These are phyloP conservation scores for Ariolimax columbianus DNA, from an alignment of 2,888 invertebrate species.

Conservation along the genomic window DNA sequence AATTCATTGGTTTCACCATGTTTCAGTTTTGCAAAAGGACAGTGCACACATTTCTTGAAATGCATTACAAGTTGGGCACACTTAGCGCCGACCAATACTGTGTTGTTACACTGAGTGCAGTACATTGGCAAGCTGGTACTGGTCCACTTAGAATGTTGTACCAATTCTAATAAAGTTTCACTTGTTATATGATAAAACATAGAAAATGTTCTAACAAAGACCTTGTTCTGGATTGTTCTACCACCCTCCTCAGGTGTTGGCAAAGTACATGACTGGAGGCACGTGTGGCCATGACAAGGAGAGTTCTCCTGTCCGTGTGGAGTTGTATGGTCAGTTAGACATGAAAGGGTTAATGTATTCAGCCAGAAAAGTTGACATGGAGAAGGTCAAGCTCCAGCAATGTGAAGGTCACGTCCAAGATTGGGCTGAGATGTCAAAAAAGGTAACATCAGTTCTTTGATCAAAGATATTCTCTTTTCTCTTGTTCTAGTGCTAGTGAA, in stretches of 20 bases:
- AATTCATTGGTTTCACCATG: too few species aligned
- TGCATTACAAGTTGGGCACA: too few species aligned
- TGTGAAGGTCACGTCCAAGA: slow-evolving; percentile 73
- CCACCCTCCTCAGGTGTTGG: slow-evolving; percentile 73
- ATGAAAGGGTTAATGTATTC: slow-evolving; percentile 78
- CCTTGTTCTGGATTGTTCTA: too few species aligned
- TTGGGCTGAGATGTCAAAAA: slow-evolving; percentile 73
- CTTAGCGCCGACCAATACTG: too few species aligned
- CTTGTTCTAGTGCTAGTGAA: neutral
- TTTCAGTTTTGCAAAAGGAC: too few species aligned
- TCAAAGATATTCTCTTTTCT: neutral
- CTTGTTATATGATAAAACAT: too few species aligned
- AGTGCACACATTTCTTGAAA: too few species aligned
- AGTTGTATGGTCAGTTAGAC: slow-evolving; percentile 76
- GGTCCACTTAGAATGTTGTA: too few species aligned
- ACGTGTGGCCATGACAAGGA: slow-evolving; percentile 76
- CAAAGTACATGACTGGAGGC: slow-evolving; percentile 76
- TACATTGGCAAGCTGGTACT: too few species aligned
- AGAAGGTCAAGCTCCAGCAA: slow-evolving; percentile 74
- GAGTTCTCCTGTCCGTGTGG: slow-evolving; percentile 75
- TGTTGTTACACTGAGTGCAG: too few species aligned
- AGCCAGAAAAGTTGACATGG: slow-evolving; percentile 72
- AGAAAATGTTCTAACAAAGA: too few species aligned
- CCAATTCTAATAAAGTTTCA: too few species aligned
- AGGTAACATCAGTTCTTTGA: slow-evolving; percentile 59